phyloP scores from a whole-genome alignment of 2,113 vertebrate genomes.

The Haemorhous mexicanus region DNA sequence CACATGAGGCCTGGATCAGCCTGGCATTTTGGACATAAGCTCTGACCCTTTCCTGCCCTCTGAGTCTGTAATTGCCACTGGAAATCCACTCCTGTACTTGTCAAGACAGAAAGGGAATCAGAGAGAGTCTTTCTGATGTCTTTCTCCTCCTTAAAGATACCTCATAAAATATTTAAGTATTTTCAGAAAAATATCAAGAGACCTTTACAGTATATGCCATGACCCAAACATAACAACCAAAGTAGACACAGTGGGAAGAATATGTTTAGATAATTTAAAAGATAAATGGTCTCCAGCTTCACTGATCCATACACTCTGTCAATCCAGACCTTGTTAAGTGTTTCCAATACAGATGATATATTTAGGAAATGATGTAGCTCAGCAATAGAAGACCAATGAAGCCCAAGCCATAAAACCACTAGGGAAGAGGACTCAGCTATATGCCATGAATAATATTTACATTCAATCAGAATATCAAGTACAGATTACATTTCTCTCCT shows the following conservation, averaged over 20 bases:
- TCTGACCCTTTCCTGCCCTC: not conserved
- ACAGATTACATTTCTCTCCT: slow-evolving; percentile 74
- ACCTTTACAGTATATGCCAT: slow-evolving; percentile 75
- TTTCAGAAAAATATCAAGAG: slow-evolving; percentile 79
- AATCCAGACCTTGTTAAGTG: slow-evolving; percentile 86
- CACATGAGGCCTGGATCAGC: not conserved
- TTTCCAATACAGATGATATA: slow-evolving; percentile 82
- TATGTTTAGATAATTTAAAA: slow-evolving; percentile 87
- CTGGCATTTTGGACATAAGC: not conserved
- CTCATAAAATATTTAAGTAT: slow-evolving; percentile 26
- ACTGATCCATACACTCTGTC: slow-evolving; percentile 81
- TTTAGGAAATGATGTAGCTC: slow-evolving; percentile 82
- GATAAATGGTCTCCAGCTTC: slow-evolving; percentile 82
- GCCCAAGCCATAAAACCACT: slow-evolving; percentile 83
- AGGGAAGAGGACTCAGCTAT: slow-evolving; percentile 82
- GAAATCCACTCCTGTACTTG: not conserved
- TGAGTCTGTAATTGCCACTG: not conserved
- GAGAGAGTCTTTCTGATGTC: not conserved
- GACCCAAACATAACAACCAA: slow-evolving; percentile 83
- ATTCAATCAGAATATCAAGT: slow-evolving; percentile 74
- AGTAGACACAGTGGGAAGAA: slow-evolving; percentile 79
- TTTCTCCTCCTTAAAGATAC: not conserved
- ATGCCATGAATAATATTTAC: slow-evolving; percentile 82
- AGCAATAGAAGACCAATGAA: slow-evolving; percentile 86
- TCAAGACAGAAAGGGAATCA: not conserved